Base-by-base conservation (phyloP, 2,888 invertebrate genomes). In the Plebejus melissa region DNA sequence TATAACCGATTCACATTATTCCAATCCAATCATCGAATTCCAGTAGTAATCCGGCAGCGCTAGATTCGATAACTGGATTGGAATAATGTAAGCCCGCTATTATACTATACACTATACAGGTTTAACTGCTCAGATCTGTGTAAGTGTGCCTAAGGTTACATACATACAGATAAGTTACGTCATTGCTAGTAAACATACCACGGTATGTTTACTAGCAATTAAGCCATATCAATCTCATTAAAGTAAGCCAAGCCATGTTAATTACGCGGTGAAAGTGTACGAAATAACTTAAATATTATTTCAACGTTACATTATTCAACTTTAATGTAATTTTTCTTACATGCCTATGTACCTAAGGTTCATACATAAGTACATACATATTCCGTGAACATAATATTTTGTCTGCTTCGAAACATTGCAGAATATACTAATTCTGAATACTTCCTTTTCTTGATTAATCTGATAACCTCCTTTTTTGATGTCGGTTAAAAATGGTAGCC, bases 241-340 rank as follows among this genome's bases (percentile, higher is more conserved):
- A 28, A 65, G 32, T 36, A 28, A 65, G 32, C 32, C 65, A 13
- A 32, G 36, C 65, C 65, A 65, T 32, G 32, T 36, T 65, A 11
- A 65, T 65, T 32, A 65, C 11, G 32, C 13, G 16, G 65, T 65
- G 65, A 65, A 65, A 65, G 65, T 65, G 65, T 65, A 65, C 65
- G 32, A 65, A 65, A 65, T 65, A 65, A 16, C 65, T 65, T 32
- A 65, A 65, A 32, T 65, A 65, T 16, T 65, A 65, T 65, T 65
- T 13, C 5, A 65, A 65, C 32, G 32, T 65, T 65, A 36, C 28
- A 36, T 65, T 36, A 65, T 65, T 65, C 65, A 65, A 65, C 36
- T 6, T 11, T 65, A 36, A 65, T 32, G 16, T 65, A 65, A 65
- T 28, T 11, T 28, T 32, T 65, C 60, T 65, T 32, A 65, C 28